These are phyloP conservation scores for Diprion similis DNA, from an alignment of 1,140 invertebrate species.

Conservation along the genomic window DNA sequence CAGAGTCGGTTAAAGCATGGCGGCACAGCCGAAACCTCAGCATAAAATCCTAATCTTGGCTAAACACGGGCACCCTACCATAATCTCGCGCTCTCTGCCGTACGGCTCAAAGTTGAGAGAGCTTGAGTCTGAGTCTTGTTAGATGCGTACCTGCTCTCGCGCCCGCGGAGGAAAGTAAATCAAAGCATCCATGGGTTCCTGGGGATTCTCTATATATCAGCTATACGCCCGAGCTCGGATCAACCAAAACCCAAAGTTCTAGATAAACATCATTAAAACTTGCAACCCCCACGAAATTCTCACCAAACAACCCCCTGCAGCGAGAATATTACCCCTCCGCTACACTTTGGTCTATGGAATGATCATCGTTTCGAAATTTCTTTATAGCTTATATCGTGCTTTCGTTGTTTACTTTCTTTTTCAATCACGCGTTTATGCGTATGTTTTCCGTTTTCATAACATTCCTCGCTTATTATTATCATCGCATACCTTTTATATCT, in stretches of 20 bases:
- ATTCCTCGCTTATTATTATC: too few relatives aligned
- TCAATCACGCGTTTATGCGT: too few relatives aligned
- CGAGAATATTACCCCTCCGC: too few relatives aligned
- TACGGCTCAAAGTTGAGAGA: neutral
- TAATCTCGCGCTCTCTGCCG: neutral
- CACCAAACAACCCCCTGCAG: neutral
- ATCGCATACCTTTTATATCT: too few relatives aligned
- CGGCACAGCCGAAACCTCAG: too few relatives aligned
- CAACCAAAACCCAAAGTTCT: neutral
- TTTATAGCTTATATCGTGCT: neutral
- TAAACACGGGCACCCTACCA: neutral
- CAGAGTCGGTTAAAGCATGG: too few relatives aligned
- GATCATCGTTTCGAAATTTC: neutral
- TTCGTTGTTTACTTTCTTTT: too few relatives aligned
- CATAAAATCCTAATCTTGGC: too few relatives aligned
- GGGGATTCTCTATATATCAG: neutral
- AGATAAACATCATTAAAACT: conserved; percentile 1
- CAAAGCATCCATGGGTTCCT: neutral
- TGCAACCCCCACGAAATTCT: neutral
- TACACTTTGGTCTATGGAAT: neutral
- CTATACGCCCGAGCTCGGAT: too few relatives aligned
- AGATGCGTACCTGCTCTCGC: neutral
- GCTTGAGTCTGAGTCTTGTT: neutral
- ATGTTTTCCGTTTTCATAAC: too few relatives aligned
- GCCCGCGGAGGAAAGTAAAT: conserved; percentile 4